phyloP scores from a whole-genome alignment of 2,797 vertebrate species.

The Enteromius afrohamiltoni region DNA sequence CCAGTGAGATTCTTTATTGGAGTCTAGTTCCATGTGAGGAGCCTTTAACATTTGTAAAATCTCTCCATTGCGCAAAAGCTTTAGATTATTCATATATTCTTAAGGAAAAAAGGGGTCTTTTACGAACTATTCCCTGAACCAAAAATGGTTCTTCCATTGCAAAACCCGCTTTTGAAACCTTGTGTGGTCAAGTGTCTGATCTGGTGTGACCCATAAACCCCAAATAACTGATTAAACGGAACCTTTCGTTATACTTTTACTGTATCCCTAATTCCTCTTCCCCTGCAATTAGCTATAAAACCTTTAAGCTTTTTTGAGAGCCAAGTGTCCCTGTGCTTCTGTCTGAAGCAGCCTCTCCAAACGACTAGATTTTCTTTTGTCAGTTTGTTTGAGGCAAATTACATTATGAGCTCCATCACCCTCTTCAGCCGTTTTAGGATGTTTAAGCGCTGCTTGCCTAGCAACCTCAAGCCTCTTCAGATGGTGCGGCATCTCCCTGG shows the following conservation, averaged over 20 bases:
- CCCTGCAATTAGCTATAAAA: background rate
- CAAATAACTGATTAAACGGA: background rate
- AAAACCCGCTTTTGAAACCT: background rate
- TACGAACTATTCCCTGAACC: background rate
- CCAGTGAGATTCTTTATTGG: background rate
- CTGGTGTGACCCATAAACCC: background rate
- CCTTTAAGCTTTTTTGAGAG: background rate
- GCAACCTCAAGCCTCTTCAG: conserved; percentile 49
- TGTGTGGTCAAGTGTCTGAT: background rate
- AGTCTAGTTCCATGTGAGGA: background rate
- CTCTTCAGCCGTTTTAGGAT: conserved; percentile 39
- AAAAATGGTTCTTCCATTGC: background rate
- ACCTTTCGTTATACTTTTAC: background rate
- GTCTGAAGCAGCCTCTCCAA: conserved; percentile 8
- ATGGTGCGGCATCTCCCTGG: conserved; percentile 55
- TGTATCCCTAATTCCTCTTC: background rate
- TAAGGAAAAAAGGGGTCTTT: background rate
- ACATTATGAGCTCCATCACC: conserved; percentile 38
- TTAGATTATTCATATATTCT: background rate
- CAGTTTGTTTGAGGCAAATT: conserved; percentile 30
- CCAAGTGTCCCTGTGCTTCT: background rate
- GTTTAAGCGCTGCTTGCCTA: conserved; percentile 50
- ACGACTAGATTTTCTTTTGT: conserved; percentile 21
- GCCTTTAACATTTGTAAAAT: background rate
- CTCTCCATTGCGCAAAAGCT: background rate